A percentile compares a stretch with the other conserved stretches of the same genome.
These are phyloP conservation scores for Empidonax traillii DNA, from an alignment of 2,113 vertebrate species.

Conservation along the genomic window DNA sequence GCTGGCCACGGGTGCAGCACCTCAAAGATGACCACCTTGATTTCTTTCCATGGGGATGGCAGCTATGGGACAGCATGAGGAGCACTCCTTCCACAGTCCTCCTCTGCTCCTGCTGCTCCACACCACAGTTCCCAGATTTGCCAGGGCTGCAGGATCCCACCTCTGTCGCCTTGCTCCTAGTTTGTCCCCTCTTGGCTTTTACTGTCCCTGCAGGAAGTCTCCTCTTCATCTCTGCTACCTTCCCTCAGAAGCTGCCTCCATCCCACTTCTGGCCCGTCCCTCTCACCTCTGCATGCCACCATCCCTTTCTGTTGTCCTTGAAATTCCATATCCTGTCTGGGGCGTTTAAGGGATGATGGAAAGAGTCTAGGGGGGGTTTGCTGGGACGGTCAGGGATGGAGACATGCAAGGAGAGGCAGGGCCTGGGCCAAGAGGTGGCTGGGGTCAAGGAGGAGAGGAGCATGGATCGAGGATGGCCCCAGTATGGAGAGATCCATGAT, in stretches of 20 bases:
- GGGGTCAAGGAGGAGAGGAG: neutral
- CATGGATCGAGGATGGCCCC: neutral
- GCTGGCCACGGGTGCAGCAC: neutral
- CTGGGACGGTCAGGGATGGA: neutral
- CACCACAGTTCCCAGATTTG: neutral
- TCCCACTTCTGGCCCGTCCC: neutral
- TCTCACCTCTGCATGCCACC: neutral
- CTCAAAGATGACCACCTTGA: neutral
- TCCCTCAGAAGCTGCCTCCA: neutral
- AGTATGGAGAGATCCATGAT: rapidly evolving
- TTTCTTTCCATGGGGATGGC: neutral
- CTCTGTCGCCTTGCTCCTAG: rapidly evolving
- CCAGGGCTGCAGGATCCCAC: neutral
- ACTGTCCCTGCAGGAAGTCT: neutral
- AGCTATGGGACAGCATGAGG: rapidly evolving
- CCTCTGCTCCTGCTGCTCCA: neutral
- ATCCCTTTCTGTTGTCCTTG: neutral
- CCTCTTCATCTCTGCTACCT: neutral
- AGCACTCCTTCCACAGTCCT: neutral
- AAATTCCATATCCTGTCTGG: rapidly evolving
- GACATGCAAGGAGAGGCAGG: neutral
- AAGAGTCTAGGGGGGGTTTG: neutral
- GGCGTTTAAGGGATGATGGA: neutral
- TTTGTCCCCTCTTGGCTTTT: neutral
- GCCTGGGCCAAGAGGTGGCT: neutral